Evolutionary conservation across 2,797 vertebrate species (phyloP).

Genomic region (Melopsittacus undulatus): DNA sequence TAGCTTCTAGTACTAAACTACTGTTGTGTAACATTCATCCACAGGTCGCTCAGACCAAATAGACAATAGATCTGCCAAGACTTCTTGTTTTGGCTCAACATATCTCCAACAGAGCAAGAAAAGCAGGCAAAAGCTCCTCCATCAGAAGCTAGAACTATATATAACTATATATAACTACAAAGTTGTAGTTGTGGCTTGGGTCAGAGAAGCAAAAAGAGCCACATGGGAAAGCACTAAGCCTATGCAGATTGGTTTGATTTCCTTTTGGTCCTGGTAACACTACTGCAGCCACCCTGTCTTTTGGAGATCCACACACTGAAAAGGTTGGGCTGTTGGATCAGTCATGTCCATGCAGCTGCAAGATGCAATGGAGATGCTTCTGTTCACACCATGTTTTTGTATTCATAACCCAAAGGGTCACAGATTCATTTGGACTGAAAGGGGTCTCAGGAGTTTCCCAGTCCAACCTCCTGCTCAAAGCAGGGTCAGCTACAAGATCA

Average conservation of each 20-base stretch:
- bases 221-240: not conserved
- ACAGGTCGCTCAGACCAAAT: not conserved
- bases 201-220: not conserved
- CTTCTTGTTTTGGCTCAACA: fast-evolving
- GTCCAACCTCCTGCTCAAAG: not conserved
- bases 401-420: not conserved
- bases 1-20: not conserved
- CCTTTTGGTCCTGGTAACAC: not conserved
- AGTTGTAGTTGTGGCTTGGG: not conserved
- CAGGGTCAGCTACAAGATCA: not conserved
- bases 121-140: not conserved
- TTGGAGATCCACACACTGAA: not conserved
- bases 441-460: not conserved
- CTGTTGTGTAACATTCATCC: not conserved
- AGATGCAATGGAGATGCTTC: not conserved
- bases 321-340: not conserved
- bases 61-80: not conserved
- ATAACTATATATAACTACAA: not conserved
- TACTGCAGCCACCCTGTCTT: not conserved
- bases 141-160: not conserved
- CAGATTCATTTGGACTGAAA: not conserved
- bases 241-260: not conserved
- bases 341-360: not conserved
- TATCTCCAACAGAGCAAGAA: not conserved
- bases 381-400: fast-evolving